Conservation (phyloP, 2,113 vertebrate genomes). For the Leptocoma aspasia region DNA sequence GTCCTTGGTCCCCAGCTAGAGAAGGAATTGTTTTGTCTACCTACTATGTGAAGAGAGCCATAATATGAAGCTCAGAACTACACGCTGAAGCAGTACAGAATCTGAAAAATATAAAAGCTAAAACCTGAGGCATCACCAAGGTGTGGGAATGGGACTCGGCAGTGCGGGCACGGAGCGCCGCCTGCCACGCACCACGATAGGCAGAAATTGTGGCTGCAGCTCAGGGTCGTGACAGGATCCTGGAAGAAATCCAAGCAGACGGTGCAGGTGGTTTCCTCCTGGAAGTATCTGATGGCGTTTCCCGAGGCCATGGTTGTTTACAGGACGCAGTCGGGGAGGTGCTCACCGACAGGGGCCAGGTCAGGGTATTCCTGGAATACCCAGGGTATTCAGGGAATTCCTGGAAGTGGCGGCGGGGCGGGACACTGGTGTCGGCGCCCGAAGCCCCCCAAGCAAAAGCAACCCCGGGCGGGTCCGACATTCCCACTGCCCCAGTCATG, state of each 20-base stretch:
- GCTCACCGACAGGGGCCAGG: fast-evolving
- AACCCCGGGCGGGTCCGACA: fast-evolving
- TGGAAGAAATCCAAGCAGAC: not conserved
- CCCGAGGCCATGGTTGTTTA: not conserved
- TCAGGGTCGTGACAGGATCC: not conserved
- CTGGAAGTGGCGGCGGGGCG: not conserved
- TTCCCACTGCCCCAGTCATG: fast-evolving
- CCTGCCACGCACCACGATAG: fast-evolving
- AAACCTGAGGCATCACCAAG: not conserved
- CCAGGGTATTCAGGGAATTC: fast-evolving
- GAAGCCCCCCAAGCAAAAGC: fast-evolving
- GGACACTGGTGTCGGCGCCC: no score
- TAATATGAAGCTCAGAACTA: not conserved
- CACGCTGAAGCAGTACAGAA: not conserved
- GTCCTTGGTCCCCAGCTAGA: not conserved
- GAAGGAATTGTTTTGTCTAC: not conserved
- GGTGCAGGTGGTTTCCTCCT: not conserved
- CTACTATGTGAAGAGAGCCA: not conserved
- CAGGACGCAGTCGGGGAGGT: fast-evolving
- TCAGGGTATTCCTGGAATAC: not conserved
- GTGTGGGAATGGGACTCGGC: not conserved
- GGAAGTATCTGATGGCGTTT: not conserved
- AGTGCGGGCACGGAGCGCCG: not conserved
- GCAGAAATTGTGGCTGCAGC: not conserved
- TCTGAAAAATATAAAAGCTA: not conserved